Evolutionary conservation across 2,888 invertebrate genomes (phyloP).

Genomic region (Oscheius sp.): DNA sequence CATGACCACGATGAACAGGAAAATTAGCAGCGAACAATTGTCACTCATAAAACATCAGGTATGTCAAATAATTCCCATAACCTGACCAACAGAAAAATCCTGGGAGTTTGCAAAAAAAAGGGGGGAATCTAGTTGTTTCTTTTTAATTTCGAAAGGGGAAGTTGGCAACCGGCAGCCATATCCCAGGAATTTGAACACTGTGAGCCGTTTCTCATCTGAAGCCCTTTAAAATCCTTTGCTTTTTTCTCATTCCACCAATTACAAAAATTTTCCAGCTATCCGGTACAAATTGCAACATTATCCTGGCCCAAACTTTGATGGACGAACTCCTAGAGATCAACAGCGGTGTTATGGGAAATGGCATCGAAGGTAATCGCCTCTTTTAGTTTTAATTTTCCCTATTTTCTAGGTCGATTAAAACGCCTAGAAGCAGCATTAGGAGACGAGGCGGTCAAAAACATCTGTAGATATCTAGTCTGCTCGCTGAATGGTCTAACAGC

Average conservation of each 20-base stretch:
- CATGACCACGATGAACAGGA: slow-evolving; percentile 44
- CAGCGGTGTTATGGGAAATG: not conserved
- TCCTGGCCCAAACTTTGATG: slow-evolving; percentile 43
- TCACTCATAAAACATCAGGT: slow-evolving; percentile 49
- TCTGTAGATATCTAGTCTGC: slow-evolving; percentile 47
- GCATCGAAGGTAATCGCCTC: not conserved
- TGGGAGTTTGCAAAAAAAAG: too few relatives aligned
- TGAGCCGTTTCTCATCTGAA: too few relatives aligned
- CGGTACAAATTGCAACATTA: slow-evolving; percentile 42
- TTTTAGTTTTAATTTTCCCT: too few relatives aligned
- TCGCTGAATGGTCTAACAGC: slow-evolving; percentile 60
- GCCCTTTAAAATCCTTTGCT: too few relatives aligned
- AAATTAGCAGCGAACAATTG: slow-evolving; percentile 54
- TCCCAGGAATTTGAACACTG: too few relatives aligned
- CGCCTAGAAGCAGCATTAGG: slow-evolving; percentile 53
- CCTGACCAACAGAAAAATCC: not conserved
- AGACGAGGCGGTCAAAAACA: slow-evolving; percentile 39
- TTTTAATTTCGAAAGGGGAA: too few relatives aligned
- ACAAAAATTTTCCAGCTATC: slow-evolving; percentile 43
- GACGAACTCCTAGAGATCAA: slow-evolving; percentile 47
- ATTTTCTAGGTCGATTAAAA: slow-evolving; percentile 36
- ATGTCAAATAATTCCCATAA: too few relatives aligned
- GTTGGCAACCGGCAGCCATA: too few relatives aligned
- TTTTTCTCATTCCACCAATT: too few relatives aligned
- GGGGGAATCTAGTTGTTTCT: too few relatives aligned